phyloP scores from a whole-genome alignment of 2,797 vertebrate genomes.

The Channallabes apus region DNA sequence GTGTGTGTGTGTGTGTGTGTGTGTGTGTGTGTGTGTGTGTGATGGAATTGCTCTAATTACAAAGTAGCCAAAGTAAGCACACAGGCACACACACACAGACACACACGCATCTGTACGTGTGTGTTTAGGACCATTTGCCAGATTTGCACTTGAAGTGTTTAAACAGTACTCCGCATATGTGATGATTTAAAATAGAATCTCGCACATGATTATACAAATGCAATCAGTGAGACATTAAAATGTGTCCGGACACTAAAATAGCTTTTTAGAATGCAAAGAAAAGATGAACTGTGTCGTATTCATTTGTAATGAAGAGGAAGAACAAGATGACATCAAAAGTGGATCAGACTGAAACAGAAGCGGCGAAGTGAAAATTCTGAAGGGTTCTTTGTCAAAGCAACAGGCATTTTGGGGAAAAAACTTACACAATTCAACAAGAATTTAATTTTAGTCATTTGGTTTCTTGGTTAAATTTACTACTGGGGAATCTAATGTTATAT shows the following conservation, averaged over 20 bases:
- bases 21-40: neutral
- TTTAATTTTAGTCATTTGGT: neutral
- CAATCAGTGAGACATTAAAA: no score
- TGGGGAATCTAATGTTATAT: neutral
- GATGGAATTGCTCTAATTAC: constrained; percentile 3
- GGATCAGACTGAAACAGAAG: neutral
- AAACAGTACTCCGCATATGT: neutral
- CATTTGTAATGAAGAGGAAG: neutral
- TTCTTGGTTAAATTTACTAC: neutral
- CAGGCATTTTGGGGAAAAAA: no score
- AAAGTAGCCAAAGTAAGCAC: neutral
- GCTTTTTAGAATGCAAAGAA: neutral
- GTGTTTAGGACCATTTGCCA: neutral
- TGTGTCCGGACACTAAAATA: neutral
- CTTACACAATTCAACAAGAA: neutral
- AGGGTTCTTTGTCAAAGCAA: neutral
- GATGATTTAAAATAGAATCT: neutral
- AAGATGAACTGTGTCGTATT: neutral
- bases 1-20: neutral
- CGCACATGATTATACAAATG: neutral
- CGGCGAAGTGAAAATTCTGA: neutral
- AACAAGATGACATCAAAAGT: neutral
- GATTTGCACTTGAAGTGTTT: neutral
- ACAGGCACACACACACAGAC: neutral
- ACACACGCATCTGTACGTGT: neutral